Conservation (phyloP, 2,888 invertebrate species). For the Drosophila hawaiiensis region DNA sequence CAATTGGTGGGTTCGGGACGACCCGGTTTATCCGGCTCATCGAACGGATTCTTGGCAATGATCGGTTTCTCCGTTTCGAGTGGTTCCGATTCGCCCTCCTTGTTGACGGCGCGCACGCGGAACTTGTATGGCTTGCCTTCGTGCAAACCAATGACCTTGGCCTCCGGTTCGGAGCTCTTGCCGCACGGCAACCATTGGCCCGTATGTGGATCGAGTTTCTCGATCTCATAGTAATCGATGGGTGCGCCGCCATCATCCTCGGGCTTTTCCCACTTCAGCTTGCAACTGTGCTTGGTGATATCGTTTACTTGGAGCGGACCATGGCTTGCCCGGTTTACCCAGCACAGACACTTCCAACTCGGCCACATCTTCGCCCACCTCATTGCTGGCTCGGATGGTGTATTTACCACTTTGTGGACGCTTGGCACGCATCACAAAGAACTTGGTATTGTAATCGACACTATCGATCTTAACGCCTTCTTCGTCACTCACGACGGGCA, state of each 20-base stretch:
- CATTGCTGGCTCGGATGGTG: slow-evolving; percentile 94
- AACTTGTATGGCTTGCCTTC: slow-evolving; percentile 99
- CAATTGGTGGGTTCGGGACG: slow-evolving; percentile 95
- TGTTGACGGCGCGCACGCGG: slow-evolving; percentile 98
- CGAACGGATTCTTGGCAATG: slow-evolving; percentile 99
- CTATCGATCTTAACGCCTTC: slow-evolving; percentile 90
- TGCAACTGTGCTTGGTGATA: slow-evolving; percentile 96
- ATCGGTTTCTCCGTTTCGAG: slow-evolving; percentile 97
- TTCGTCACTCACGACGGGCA: slow-evolving; percentile 88
- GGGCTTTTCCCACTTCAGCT: slow-evolving; percentile 96
- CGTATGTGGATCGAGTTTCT: slow-evolving; percentile 96
- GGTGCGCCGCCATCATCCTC: slow-evolving; percentile 98
- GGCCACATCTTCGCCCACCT: slow-evolving; percentile 96
- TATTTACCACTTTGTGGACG: slow-evolving; percentile 95
- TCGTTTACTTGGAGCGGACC: slow-evolving; percentile 96
- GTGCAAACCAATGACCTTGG: slow-evolving; percentile 92
- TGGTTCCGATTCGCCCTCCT: slow-evolving; percentile 99
- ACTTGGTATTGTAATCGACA: slow-evolving; percentile 95
- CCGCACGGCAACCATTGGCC: slow-evolving; percentile 97
- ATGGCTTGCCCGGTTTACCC: slow-evolving; percentile 91
- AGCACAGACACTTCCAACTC: slow-evolving; percentile 95
- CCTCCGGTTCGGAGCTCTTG: slow-evolving; percentile 93
- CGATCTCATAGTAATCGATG: slow-evolving; percentile 97
- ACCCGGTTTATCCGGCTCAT: slow-evolving; percentile 96
- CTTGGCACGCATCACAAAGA: slow-evolving; percentile 93